These are phyloP conservation scores for Adela reaumurella DNA, from an alignment of 2,888 invertebrate genomes.

Conservation along the genomic window DNA sequence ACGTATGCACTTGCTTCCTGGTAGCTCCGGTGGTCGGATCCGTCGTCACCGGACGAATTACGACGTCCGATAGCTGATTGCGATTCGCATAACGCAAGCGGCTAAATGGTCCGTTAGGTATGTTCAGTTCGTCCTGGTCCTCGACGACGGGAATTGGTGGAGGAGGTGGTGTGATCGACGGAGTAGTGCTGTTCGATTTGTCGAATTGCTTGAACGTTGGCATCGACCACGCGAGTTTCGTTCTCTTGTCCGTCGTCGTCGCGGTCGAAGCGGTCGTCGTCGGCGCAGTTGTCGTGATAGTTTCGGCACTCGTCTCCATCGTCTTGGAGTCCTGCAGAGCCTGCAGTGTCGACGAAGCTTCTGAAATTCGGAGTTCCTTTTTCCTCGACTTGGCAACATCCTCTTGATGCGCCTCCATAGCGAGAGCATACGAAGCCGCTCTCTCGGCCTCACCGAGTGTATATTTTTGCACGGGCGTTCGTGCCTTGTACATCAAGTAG, in stretches of 20 bases:
- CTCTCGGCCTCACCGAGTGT: slow-evolving; percentile 2
- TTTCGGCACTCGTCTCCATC: slow-evolving; percentile 19
- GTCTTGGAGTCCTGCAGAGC: slow-evolving; percentile 7
- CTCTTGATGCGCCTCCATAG: slow-evolving; percentile 19
- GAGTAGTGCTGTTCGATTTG: slow-evolving; percentile 20
- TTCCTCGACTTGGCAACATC: slow-evolving; percentile 35
- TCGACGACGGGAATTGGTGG: slow-evolving; percentile 5
- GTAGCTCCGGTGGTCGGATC: slow-evolving; percentile 23
- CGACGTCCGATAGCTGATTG: slow-evolving; percentile 19
- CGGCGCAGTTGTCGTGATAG: slow-evolving; percentile 17
- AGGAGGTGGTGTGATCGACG: background rate
- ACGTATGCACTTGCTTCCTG: too few species aligned
- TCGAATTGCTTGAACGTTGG: slow-evolving; percentile 42
- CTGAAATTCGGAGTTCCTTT: slow-evolving; percentile 33
- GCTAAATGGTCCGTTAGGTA: slow-evolving; percentile 18
- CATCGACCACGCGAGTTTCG: slow-evolving; percentile 50
- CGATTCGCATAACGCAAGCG: background rate
- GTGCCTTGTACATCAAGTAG: too few species aligned
- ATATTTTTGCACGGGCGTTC: too few species aligned
- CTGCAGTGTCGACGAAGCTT: slow-evolving; percentile 14
- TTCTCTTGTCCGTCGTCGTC: slow-evolving; percentile 23
- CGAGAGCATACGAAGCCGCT: slow-evolving; percentile 7
- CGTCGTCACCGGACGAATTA: slow-evolving; percentile 33
- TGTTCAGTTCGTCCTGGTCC: slow-evolving; percentile 35
- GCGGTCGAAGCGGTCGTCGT: slow-evolving; percentile 22